phyloP scores from a whole-genome alignment of 2,797 vertebrate genomes.

The Coregonus ussuriensis region DNA sequence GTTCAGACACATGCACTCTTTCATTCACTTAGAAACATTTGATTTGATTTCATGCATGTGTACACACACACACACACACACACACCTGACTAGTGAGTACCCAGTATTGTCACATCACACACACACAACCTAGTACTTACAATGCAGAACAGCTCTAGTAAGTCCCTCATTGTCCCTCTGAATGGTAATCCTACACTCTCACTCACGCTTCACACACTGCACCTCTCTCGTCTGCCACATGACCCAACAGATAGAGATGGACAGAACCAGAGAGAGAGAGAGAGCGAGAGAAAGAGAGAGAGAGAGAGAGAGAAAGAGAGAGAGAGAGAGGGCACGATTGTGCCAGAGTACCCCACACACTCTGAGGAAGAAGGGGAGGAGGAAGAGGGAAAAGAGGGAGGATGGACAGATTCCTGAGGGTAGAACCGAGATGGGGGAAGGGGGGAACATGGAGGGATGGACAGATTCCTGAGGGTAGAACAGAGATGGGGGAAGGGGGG shows the following conservation, averaged over 20 bases:
- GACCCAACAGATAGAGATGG: constrained; percentile 54
- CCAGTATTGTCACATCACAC: background rate
- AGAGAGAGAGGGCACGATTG: constrained; percentile 46
- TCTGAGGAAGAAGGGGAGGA: constrained; percentile 20
- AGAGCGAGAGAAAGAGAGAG: constrained; percentile 35
- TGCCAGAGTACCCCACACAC: constrained; percentile 58
- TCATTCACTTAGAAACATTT: background rate
- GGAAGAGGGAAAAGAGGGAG: constrained; percentile 53
- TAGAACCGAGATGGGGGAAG: constrained; percentile 60
- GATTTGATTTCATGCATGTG: background rate
- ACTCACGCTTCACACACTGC: constrained; percentile 56
- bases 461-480: too few species aligned
- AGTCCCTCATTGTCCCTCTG: constrained; percentile 76
- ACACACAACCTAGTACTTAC: constrained; percentile 60
- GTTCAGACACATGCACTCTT: background rate
- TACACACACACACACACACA: background rate
- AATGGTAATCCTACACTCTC: constrained; percentile 59
- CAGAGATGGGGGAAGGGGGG: too few species aligned
- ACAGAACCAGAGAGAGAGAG: constrained; percentile 38
- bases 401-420: constrained; percentile 70
- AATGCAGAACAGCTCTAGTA: constrained; percentile 73
- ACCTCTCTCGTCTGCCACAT: constrained; percentile 66
- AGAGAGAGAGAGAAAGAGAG: constrained; percentile 34
- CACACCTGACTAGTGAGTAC: background rate
- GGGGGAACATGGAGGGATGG: constrained; percentile 38